Evolutionary conservation across 1,140 invertebrate genomes (phyloP), one percentile per base, ranked within the genome.

Genomic region (Aphelinus certus): DNA sequence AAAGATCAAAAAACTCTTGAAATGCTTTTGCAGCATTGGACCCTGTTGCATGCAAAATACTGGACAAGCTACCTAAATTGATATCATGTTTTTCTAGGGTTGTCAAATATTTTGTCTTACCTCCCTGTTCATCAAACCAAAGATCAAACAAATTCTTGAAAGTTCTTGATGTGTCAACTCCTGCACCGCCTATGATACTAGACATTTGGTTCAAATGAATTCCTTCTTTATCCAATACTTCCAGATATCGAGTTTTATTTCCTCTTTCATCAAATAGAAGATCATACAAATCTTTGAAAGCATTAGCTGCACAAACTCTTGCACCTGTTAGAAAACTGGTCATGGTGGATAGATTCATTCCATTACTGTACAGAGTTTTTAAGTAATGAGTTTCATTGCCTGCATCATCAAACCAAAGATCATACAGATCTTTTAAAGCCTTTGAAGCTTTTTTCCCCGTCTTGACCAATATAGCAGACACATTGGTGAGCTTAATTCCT

Each of bases 41-140:
- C 6, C 58, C 58, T 9, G 74, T 7, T 68, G 55, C 69, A 65
- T 70, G 75, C 70, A 79, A 75, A 73, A 80, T 79, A 74, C 78
- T 76, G 0, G 79, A 76, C 76, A 79, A 73, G 72, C 66, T 79
- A 53, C 58, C 10, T 64, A 79, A 43, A 75, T 67, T 77, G 64
- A 79, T 73, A 69, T 62, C 72, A 26, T 78, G 55, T 76, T 75
- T 65, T 67, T 79, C 73, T 47, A 81, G 61, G 75, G 71, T 73
- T 71, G 74, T 76, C 63, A 80, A 75, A 73, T 78, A 80, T 69
- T 74, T 64, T 42, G 76, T 78, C 69, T 75, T 78, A 46, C 76
- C 73, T 49, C 80, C 80, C 46, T 77, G 58, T 60, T 66, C 64
- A 75, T 80, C 78, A 67, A 81, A 79, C 79, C 79, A 80, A 3